A percentile compares a stretch with the other conserved stretches of the same genome.
These are phyloP conservation scores for Tenualosa thibaudeaui DNA, from an alignment of 2,797 vertebrate genomes.

Conservation along the genomic window DNA sequence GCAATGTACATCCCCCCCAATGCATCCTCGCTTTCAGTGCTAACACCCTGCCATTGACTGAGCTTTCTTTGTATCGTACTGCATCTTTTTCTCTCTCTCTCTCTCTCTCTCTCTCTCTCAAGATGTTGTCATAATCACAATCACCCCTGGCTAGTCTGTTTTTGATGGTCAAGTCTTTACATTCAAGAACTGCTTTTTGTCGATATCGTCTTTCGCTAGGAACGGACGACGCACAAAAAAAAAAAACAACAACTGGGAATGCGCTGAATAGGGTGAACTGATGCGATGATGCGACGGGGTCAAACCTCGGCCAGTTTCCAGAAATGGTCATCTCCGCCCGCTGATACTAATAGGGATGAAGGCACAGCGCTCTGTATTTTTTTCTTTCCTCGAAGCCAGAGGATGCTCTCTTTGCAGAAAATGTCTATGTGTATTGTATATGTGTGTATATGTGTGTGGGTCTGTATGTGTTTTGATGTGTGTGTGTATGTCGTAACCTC, in stretches of 20 bases:
- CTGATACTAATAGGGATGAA: neutral
- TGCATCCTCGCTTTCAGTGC: neutral
- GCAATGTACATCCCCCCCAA: neutral
- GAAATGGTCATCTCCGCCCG: constrained; percentile 11
- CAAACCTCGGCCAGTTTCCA: constrained; percentile 3
- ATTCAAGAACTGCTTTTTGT: neutral
- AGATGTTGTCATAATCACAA: neutral
- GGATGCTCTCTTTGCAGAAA: neutral
- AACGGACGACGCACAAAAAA: neutral
- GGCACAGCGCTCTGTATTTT: neutral
- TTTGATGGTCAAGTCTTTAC: neutral
- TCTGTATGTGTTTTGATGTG: neutral
- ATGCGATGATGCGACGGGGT: neutral
- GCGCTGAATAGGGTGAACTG: neutral
- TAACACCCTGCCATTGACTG: neutral
- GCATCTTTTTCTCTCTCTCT: neutral
- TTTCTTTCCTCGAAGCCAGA: neutral
- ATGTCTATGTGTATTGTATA: neutral
- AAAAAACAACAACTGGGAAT: neutral
- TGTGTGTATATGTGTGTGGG: neutral
- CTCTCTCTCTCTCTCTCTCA: neutral
- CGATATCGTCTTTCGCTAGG: neutral
- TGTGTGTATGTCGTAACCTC: constrained; percentile 21
- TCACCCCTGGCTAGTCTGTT: neutral
- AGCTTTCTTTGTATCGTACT: neutral